Conservation (phyloP, 2,888 invertebrate genomes). For the Sarcophaga caerulescens region DNA sequence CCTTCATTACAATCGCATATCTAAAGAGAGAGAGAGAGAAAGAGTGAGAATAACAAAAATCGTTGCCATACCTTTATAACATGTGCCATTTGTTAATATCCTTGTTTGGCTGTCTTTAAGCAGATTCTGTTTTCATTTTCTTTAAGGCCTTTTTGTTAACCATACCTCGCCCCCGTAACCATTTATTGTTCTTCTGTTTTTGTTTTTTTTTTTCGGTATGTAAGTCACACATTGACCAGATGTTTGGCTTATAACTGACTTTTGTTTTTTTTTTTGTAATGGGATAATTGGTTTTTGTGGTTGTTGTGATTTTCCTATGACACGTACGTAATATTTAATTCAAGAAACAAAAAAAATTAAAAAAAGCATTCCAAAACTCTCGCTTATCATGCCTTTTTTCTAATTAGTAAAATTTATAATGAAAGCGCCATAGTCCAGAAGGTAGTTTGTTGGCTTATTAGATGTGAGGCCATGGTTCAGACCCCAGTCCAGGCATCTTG, state of each 20-base stretch:
- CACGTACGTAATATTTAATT: not conserved
- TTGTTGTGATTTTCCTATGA: constrained; percentile 14
- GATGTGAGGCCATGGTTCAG: too few relatives aligned
- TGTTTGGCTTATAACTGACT: constrained; percentile 64
- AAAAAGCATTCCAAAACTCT: too few relatives aligned
- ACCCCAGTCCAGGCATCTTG: too few relatives aligned
- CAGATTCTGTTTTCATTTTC: constrained; percentile 36
- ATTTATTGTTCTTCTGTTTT: constrained; percentile 13
- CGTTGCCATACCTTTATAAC: constrained; percentile 38
- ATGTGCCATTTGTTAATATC: constrained; percentile 59
- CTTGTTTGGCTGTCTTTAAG: constrained; percentile 28
- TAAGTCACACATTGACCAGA: constrained; percentile 59
- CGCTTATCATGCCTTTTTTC: too few relatives aligned
- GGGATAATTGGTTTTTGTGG: constrained; percentile 67
- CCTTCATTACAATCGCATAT: constrained; percentile 55
- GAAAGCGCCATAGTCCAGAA: too few relatives aligned
- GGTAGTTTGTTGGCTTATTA: too few relatives aligned
- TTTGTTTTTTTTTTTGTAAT: constrained; percentile 64
- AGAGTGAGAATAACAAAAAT: too few relatives aligned
- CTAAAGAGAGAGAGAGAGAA: not conserved
- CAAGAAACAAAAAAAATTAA: not conserved
- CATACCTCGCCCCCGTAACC: constrained; percentile 55
- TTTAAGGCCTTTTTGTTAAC: constrained; percentile 39
- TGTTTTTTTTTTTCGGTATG: not conserved
- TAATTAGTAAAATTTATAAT: too few relatives aligned